A percentile compares a stretch with the other conserved stretches of the same genome.
These are phyloP conservation scores for Achroia grisella DNA, from an alignment of 1,140 invertebrate species.

Conservation along the genomic window DNA sequence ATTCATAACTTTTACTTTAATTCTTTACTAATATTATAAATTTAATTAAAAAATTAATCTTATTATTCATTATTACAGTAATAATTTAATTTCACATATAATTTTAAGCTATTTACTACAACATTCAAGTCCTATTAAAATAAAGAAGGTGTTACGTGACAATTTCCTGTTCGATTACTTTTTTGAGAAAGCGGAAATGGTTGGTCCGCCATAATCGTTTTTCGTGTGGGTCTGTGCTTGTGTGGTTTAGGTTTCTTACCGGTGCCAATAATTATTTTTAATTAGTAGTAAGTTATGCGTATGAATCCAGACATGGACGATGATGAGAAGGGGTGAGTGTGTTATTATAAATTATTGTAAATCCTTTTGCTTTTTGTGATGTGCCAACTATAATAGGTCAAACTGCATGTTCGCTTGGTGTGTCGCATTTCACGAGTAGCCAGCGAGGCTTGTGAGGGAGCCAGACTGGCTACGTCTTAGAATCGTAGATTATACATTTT, in stretches of 20 bases:
- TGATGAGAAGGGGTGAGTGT: conserved; percentile 73
- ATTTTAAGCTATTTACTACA: too few relatives aligned
- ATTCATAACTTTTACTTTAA: not conserved
- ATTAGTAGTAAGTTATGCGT: conserved; percentile 75
- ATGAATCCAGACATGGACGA: conserved; percentile 76
- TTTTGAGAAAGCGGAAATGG: conserved; percentile 70
- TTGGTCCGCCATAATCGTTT: conserved; percentile 74
- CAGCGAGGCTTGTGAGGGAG: conserved; percentile 38
- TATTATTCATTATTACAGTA: too few relatives aligned
- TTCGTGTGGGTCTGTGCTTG: conserved; percentile 74
- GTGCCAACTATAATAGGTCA: conserved; percentile 70
- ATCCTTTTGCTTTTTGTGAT: conserved; percentile 20
- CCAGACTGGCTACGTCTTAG: conserved; percentile 13
- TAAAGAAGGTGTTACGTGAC: conserved; percentile 16
- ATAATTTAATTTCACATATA: too few relatives aligned
- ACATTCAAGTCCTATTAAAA: not conserved
- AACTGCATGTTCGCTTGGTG: conserved; percentile 71
- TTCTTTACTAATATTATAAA: not conserved
- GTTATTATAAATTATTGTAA: conserved; percentile 31
- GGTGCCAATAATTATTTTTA: conserved; percentile 74
- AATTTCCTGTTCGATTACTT: conserved; percentile 56
- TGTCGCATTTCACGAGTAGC: conserved; percentile 70
- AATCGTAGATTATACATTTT: conserved; percentile 14
- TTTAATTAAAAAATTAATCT: too few relatives aligned
- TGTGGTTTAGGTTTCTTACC: conserved; percentile 73